Base-by-base conservation (phyloP, 2,797 vertebrate genomes). In the Galaxias olidus region DNA sequence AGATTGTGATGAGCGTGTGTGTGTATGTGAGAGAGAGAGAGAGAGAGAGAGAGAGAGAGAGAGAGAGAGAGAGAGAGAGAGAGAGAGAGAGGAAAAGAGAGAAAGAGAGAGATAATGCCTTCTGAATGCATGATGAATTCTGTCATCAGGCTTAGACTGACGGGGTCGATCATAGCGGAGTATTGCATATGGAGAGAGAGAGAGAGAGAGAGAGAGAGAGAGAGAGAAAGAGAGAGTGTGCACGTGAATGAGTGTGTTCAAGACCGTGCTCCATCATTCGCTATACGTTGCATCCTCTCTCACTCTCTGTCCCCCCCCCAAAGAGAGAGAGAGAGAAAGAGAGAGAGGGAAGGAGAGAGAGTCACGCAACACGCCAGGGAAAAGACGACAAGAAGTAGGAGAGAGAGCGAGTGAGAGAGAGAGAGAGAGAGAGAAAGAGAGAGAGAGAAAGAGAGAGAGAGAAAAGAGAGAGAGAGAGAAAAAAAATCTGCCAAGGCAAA, bases 111-210 rank as follows among this genome's bases (percentile, higher is more conserved):
- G 83, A 88, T 88, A 86, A 90, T 88, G 88, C 89, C 86, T 93
- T 81, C 88, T 90, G 93, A 93, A 94, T 92, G 92, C 92, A 91
- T 88, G 92, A 94, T 95, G 94, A 93, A 92, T 87, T 88, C 89
- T 90, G 90, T 91, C 89, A 84, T 87, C 76, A 72, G 91, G 87
- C 86, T 90, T 90, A 92, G 89, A 89, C 77, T 83, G 84, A 82
- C 76, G 81, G 83, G 79, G 83, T 83, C 66, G 77, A 82, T 84
- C 76, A 81, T 70, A 66, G 57, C 14, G 43, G 70, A 46, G 74
- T 71, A 60, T 75, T 5, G 40, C 59, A 30, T 41, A 8, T 43
- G 19, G 15, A 48, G 52, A 30, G 51, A 19, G 59, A 62, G 40
- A 45, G 60, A 45, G 51, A 12, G 57, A 49, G 19, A 56, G 52